These are phyloP conservation scores for Anoplopoma fimbria DNA, from an alignment of 2,113 vertebrate genomes.

Conservation along the genomic window DNA sequence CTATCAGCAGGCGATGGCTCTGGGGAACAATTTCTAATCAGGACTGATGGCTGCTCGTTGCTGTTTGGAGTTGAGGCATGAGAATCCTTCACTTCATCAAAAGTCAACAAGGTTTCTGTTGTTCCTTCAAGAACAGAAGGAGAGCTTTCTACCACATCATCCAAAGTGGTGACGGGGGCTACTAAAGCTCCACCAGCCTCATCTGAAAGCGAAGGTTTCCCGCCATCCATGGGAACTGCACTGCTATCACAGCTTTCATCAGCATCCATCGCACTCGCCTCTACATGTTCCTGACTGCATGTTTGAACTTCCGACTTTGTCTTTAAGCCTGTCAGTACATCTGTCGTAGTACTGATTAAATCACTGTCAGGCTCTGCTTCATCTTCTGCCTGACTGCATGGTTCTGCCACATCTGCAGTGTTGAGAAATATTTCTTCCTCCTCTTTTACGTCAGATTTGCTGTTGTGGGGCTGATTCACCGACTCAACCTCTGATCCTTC, in stretches of 20 bases:
- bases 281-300: constrained; percentile 34
- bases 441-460: constrained; percentile 14
- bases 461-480: constrained; percentile 30
- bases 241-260: constrained; percentile 52
- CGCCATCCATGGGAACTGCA: constrained; percentile 40
- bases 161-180: constrained; percentile 10
- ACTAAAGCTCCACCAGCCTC: constrained; percentile 25
- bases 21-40: constrained; percentile 40
- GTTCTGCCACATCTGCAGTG: constrained; percentile 44
- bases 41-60: constrained; percentile 38
- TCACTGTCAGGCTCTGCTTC: constrained; percentile 30
- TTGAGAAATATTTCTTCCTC: constrained; percentile 30
- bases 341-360: constrained; percentile 20
- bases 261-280: not conserved
- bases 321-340: constrained; percentile 31
- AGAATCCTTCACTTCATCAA: constrained; percentile 43
- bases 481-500: constrained; percentile 57
- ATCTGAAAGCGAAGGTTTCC: constrained; percentile 44
- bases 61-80: constrained; percentile 14
- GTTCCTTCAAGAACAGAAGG: constrained; percentile 60
- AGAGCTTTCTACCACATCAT: constrained; percentile 56
- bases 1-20: constrained; percentile 35
- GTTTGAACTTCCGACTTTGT: constrained; percentile 25
- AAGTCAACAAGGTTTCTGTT: constrained; percentile 49
- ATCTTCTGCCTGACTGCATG: constrained; percentile 47